Evolutionary conservation across 2,797 vertebrate genomes (phyloP).

Genomic region (Balearica regulorum): DNA sequence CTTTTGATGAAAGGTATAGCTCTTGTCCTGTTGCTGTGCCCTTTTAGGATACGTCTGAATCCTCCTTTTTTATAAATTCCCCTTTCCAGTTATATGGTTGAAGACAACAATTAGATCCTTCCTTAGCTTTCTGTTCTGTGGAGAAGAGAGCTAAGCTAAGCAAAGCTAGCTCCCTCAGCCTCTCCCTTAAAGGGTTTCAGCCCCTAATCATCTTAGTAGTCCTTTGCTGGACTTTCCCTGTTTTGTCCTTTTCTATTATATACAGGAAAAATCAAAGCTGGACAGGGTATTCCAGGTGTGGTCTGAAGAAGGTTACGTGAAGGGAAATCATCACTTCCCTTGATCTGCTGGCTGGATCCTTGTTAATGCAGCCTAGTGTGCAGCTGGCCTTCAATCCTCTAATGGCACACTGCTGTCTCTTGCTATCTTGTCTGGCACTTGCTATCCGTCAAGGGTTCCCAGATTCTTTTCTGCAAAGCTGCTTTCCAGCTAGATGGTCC

Average conservation of each 20-base stretch:
- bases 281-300: background rate
- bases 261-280: background rate
- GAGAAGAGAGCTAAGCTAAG: background rate
- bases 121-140: background rate
- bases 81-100: background rate
- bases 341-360: background rate
- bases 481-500: background rate
- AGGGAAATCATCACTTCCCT: background rate
- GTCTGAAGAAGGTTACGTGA: background rate
- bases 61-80: background rate
- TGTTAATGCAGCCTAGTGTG: background rate
- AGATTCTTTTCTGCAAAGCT: background rate
- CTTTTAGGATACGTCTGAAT: background rate
- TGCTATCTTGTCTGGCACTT: background rate
- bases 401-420: rapidly evolving
- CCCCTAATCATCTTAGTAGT: background rate
- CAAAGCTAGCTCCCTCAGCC: background rate
- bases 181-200: background rate
- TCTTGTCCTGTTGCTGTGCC: background rate
- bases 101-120: background rate
- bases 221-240: background rate
- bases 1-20: background rate
- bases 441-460: rapidly evolving
- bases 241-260: background rate
- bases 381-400: background rate